Base-by-base conservation (phyloP, 2,888 invertebrate genomes). In the Erebia aethiops region DNA sequence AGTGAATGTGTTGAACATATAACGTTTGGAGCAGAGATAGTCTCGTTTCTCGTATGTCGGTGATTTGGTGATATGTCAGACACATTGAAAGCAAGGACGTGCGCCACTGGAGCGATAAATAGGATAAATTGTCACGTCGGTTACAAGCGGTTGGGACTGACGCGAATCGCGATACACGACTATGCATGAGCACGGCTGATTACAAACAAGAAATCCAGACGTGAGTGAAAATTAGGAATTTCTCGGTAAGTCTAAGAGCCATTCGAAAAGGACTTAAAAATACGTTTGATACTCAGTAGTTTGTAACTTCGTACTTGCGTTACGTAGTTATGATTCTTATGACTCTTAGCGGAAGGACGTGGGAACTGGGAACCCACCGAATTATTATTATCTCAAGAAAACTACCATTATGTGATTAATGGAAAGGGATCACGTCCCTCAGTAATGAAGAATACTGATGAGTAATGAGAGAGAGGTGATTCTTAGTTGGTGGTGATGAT, bases 31-130 rank as follows among this genome's bases (percentile, higher is more conserved):
- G 14, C 16, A 11, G 26, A 52, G 26, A 7, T n/a, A 11, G 7
- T 52, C 54, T 26, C 54, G 52, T 13, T 16, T 64, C 52, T 35
- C 51, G 65, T 56, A 18, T 57, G 21, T 46, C 66, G 18, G 66
- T 21, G 18, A 66, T 57, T 57, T n/a, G 18, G 16, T 81, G 74
- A 75, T 78, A 78, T 79, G 78, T 80, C 79, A 77, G 78, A 78
- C 81, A 80, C 78, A 81, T 81, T 80, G 77, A 74, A 79, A 77
- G 79, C 84, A 86, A 85, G 87, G 84, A 81, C 84, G 54, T 54
- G 46, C 57, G 66, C 67, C 64, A 66, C 71, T 71, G 61, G 57
- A 51, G 61, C 68, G 58, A 57, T 52, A 49, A 68, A 58, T 18
- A 63, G 65, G 52, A 52, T 46, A 57, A 69, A 56, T 71, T 71